These are phyloP conservation scores for Elgonia sp. DNA, from an alignment of 2,888 invertebrate species.

Conservation along the genomic window DNA sequence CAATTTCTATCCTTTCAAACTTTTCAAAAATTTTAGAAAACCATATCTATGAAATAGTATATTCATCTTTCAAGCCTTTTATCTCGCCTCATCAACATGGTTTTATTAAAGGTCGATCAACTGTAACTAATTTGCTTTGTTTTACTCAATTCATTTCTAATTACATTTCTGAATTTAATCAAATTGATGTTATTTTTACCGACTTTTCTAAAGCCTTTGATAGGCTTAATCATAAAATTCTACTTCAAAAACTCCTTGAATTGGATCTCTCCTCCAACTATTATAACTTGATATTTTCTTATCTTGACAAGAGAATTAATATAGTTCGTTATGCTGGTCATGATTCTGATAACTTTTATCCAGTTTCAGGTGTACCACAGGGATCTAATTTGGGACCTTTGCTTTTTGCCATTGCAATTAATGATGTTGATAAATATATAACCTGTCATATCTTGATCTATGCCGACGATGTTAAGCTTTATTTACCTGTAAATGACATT, in stretches of 20 bases:
- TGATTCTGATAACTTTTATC: no score
- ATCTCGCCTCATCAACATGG: conserved; percentile 8
- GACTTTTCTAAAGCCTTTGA: conserved; percentile 15
- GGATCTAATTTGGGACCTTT: no score
- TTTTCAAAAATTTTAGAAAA: neutral
- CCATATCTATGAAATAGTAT: neutral
- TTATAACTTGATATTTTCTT: no score
- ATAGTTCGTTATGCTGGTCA: no score
- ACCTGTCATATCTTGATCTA: no score
- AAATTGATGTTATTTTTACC: conserved; percentile 2
- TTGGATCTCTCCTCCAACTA: neutral
- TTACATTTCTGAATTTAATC: neutral
- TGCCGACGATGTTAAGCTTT: no score
- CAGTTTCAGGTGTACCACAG: no score
- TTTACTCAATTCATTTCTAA: conserved; percentile 1
- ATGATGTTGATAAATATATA: no score
- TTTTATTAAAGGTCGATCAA: neutral
- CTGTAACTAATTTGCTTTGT: neutral
- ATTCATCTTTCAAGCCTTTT: neutral
- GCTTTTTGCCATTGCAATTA: no score
- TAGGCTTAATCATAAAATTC: neutral
- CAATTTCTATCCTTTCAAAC: neutral
- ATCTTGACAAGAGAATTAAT: no score
- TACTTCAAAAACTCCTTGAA: neutral
- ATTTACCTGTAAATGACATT: no score